Base-by-base conservation (phyloP, 2,113 vertebrate species). In the Myiagra hebetior region DNA sequence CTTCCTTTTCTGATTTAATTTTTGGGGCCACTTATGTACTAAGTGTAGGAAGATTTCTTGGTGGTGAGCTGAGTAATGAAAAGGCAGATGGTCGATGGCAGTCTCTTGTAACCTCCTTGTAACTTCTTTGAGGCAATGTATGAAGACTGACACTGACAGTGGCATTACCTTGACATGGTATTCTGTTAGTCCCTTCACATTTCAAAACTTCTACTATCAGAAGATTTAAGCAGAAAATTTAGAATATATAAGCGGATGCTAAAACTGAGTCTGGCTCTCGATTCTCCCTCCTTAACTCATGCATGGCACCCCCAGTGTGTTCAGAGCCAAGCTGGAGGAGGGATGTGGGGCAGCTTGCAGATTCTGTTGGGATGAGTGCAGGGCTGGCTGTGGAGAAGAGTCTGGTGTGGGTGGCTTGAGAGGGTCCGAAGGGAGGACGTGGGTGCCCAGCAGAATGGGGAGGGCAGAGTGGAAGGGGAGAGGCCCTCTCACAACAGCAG, bases 381-480 rank as follows among this genome's bases (percentile, higher is more conserved):
- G 41, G 11, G 20, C 4, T 62, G 18, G 11, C 11, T 7, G 3
- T 4, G 6, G 22, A 44, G 46, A 69, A 39, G 47, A 24, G 63
- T 28, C 7, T 44, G 41, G 19, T 2, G 4, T 52, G 53, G 19
- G 28, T 13, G 8, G 69, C 63, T 57, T 59, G 35, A 63, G 57
- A n/a, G 10, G 16, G 19, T 35, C 44, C 1, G 1, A 57, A 41
- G 21, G 16, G 28, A 85, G 27, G 24, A 49, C 0, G 0, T 10
- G 6, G 24, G 16, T 13, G 53, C 21, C 35, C 23, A 33, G 67
- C 13, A 72, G 44, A 26, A 68, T 60, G 11, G n/a, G 39, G 10
- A 42, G 9, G 17, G 26, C 21, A 47, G 26, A 68, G 59, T 15
- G 23, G 44, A 53, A 70, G 37, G 31, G 72, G 35, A 41, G 28